A percentile compares a stretch with the other conserved stretches of the same genome.
phyloP scores from a whole-genome alignment of 2,113 vertebrate genomes.

The Burhinus bistriatus region DNA sequence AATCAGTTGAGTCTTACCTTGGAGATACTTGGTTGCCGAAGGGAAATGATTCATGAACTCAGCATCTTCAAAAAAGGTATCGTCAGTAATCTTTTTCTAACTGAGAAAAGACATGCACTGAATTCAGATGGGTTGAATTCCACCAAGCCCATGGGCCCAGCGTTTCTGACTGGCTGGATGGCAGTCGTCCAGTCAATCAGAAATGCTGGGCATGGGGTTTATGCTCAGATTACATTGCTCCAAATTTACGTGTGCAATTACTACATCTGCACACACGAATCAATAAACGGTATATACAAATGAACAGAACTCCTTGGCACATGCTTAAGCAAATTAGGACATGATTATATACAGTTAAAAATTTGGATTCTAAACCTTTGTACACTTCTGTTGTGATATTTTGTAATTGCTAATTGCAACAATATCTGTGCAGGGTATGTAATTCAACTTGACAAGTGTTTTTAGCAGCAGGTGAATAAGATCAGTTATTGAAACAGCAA shows the following conservation, averaged over 20 bases:
- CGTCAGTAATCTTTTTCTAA: not conserved
- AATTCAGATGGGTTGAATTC: not conserved
- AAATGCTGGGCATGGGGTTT: not conserved
- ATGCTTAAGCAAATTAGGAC: not conserved
- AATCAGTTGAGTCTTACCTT: not conserved
- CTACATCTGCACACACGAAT: not conserved
- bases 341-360: not conserved
- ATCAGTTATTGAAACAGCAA: constrained; percentile 34
- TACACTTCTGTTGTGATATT: constrained; percentile 37
- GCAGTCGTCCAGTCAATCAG: not conserved
- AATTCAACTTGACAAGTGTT: constrained; percentile 44
- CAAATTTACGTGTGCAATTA: not conserved
- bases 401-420: constrained; percentile 47
- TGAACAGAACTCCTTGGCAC: not conserved
- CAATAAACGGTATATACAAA: not conserved
- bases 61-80: not conserved
- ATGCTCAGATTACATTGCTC: not conserved
- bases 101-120: not conserved
- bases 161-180: not conserved
- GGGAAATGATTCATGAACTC: not conserved
- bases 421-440: not conserved
- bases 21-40: not conserved
- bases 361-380: constrained; percentile 41
- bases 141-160: not conserved
- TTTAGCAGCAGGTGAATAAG: constrained; percentile 56